Conservation (phyloP, 1,140 invertebrate genomes). For the Asbolus verrucosus region DNA sequence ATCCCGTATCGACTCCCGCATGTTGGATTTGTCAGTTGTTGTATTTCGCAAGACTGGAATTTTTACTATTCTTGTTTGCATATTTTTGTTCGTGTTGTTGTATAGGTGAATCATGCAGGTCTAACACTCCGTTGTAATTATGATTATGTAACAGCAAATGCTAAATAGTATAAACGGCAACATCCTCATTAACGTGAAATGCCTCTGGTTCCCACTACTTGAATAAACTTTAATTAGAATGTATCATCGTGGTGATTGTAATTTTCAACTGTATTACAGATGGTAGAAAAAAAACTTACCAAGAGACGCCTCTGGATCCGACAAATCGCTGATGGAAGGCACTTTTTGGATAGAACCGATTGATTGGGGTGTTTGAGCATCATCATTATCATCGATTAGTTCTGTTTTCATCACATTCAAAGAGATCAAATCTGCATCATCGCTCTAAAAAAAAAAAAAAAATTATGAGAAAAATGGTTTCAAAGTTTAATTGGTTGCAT, state of each 20-base stretch:
- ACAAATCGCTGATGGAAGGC: constrained; percentile 85
- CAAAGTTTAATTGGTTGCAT: constrained; percentile 12
- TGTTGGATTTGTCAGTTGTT: not conserved
- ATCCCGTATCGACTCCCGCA: constrained; percentile 29
- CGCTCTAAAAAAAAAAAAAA: constrained; percentile 50
- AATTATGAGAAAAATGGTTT: not conserved
- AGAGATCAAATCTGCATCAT: constrained; percentile 50
- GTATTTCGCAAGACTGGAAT: not conserved
- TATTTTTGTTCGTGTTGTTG: not conserved
- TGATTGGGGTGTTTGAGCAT: constrained; percentile 54
- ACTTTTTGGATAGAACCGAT: constrained; percentile 81
- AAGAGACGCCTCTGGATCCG: constrained; percentile 83
- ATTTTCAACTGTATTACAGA: too few species aligned
- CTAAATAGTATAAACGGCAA: constrained; percentile 48
- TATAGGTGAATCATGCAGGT: constrained; percentile 20
- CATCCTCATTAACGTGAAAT: constrained; percentile 48
- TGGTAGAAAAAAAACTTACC: constrained; percentile 72
- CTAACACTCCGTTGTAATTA: too few species aligned
- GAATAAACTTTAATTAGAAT: constrained; percentile 35
- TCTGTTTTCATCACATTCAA: constrained; percentile 61
- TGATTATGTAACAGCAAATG: constrained; percentile 37
- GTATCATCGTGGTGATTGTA: too few species aligned
- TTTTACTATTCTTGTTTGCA: constrained; percentile 1
- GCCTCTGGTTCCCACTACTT: constrained; percentile 11
- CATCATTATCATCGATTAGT: constrained; percentile 59